A percentile compares a stretch with the other conserved stretches of the same genome.
Conservation (phyloP, 2,888 invertebrate genomes). For the Eledone cirrhosa region DNA sequence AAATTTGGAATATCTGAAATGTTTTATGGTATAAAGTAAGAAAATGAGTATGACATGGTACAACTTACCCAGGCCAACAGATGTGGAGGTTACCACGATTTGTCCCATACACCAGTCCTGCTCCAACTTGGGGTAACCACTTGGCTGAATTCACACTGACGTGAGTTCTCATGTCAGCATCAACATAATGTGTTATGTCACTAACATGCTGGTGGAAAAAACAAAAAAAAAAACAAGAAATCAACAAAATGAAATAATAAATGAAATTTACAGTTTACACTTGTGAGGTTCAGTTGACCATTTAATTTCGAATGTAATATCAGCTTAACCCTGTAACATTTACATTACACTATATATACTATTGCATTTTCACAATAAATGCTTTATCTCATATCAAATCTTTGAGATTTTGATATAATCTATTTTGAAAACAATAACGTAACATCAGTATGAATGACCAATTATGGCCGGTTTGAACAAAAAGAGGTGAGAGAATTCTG, state of each 20-base stretch:
- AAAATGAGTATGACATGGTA: too few species aligned
- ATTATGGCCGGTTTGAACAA: neutral
- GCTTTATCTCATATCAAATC: too few species aligned
- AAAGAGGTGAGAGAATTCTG: too few species aligned
- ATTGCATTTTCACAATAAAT: too few species aligned
- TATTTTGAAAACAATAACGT: too few species aligned
- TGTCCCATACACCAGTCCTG: slow-evolving; percentile 86
- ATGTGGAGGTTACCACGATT: slow-evolving; percentile 79
- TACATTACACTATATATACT: too few species aligned
- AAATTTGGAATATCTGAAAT: too few species aligned
- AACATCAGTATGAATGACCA: too few species aligned
- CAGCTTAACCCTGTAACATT: neutral
- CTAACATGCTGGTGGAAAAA: slow-evolving; percentile 52
- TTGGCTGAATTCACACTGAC: slow-evolving; percentile 84
- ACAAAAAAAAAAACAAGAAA: neutral
- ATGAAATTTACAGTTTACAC: too few species aligned
- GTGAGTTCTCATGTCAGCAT: slow-evolving; percentile 67
- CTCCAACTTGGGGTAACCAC: slow-evolving; percentile 84
- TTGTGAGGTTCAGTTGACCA: too few species aligned
- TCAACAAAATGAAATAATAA: neutral
- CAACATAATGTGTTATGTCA: slow-evolving; percentile 59
- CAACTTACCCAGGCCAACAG: slow-evolving; percentile 58
- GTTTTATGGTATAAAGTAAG: too few species aligned
- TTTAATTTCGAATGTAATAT: neutral
- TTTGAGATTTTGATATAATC: too few species aligned